Evolutionary conservation across 2,888 invertebrate genomes (phyloP), one percentile per base, ranked within the genome.

Genomic region (Xestoiulus laeticollis): DNA sequence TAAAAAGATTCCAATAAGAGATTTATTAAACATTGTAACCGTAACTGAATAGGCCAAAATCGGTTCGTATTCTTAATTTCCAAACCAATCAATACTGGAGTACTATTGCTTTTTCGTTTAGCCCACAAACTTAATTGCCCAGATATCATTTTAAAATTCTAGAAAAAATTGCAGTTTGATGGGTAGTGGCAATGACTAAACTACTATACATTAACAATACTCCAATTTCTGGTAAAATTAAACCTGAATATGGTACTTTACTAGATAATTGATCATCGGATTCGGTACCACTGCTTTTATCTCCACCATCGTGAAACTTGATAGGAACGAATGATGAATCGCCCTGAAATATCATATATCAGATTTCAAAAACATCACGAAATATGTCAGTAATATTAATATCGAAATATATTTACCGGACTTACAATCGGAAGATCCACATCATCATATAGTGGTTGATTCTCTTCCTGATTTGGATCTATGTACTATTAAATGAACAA

Each of bases 251-350:
- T 26, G 38, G 16, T 32, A 86, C 22, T 22, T 88, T 88, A 89
- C 89, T 89, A n/a, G 89, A 94, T 19, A 96, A 95, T 88, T 96
- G 96, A 91, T 97, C 98, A 92, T 98, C 96, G 90, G 96, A 96
- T 91, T 96, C 96, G 48, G 95, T 95, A 82, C 95, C 95, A 84
- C 96, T 96, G 89, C 93, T 94, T 90, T 93, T 93, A 87, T 93
- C 92, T 44, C 95, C 95, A 22, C 94, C 94, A 90, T 94, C 94
- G 86, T 95, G 95, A 44, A 95, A 94, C 91, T 97, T 96, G 43
- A 98, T 95, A 87, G 98, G 98, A 90, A 98, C 95, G 94, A 96
- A 98, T 85, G 96, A 96, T 26, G 98, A 96, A 92, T 97, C 97
- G 91, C 98, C 96, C 96, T 97, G 92, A 33, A 87, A 87, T 8